Base-by-base conservation (phyloP, 2,888 invertebrate genomes). In the Orchesella flavescens region DNA sequence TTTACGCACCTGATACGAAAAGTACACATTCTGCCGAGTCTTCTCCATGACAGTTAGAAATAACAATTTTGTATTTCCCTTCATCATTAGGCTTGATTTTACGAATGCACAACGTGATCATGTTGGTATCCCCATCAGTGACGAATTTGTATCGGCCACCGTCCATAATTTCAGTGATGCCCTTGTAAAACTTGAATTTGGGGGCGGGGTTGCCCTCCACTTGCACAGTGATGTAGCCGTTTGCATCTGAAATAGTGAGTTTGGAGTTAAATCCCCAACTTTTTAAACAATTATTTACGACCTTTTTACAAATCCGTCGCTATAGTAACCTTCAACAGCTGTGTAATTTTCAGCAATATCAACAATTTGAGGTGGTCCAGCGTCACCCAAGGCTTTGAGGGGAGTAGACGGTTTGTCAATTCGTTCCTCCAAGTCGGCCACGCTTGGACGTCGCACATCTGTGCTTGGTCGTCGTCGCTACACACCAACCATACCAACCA, bases 11-110 rank as follows among this genome's bases (percentile, higher is more conserved):
- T 89, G 98, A 98, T 84, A 99, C 98, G 90, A 97, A 98, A 87
- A 99, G 93, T 90, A 95, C 95, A 93, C 97, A 96, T 90, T 98
- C 98, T 84, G 97, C 97, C 0, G 96, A 94, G 91, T 99, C 99
- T 90, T 97, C 96, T 83, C 99, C 99, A 89, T 97, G 96, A 87
- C 94, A 94, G 90, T 99, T 98, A 90, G 95, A 95, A 87, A 99
- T 94, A 87, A 96, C 94, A 89, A 98, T 93, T 90, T 95, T 96
- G 92, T 98, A 99, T 91, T 95, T 96, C 75, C 97, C 97, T 91
- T 99, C 98, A 94, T 99, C 99, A 89, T 96, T 96, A 66, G 97
- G 96, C 90, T 98, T 97, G 88, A 97, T 94, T 92, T 99, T 99
- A 89, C 96, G 94, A 92, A 99, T 97, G 90, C 97, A 97, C 85